Base-by-base conservation (phyloP, 2,888 invertebrate genomes). In the Oligia strigilis region DNA sequence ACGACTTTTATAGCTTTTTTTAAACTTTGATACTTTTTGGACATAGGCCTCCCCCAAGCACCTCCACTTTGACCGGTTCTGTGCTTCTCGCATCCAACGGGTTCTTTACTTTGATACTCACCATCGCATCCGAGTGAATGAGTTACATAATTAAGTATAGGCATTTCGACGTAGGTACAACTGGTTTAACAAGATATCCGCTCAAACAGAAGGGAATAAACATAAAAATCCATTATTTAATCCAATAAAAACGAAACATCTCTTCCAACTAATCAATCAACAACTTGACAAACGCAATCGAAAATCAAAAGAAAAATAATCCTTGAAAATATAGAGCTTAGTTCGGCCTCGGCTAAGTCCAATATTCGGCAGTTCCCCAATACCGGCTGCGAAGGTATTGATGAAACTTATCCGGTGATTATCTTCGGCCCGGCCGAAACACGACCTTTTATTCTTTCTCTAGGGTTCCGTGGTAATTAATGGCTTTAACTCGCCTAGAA, bases 341-440 rank as follows among this genome's bases (percentile, higher is more conserved):
- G 23, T 74, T 58, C 62, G 66, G 11, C 43, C 62, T 29, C 46
- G 23, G 72, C n/a, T 77, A 58, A 55, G 71, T n/a, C n/a, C 72
- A 72, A 79, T 78, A 88, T 81, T 85, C 73, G 72, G 72, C 78
- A 77, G 73, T 78, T 73, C 60, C 77, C 78, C 71, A 65, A 64
- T 64, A 60, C 62, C 66, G 73, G 46, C 40, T 64, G 58, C 55
- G 72, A 73, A 78, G 78, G 85, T 84, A 90, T 89, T 88, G 89
- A 90, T 90, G 85, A 86, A 84, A 82, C 76, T 87, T 89, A 89
- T 88, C 86, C 84, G 55, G 81, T 82, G 83, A 90, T 90, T 89
- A 90, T 90, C 89, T 81, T 62, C 65, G 78, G 55, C 52, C 75
- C 80, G 82, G 82, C 88, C 81, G 78, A 83, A 83, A 82, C 78